These are phyloP conservation scores for Eupithecia vulgata DNA, from an alignment of 2,888 invertebrate genomes.

Conservation along the genomic window DNA sequence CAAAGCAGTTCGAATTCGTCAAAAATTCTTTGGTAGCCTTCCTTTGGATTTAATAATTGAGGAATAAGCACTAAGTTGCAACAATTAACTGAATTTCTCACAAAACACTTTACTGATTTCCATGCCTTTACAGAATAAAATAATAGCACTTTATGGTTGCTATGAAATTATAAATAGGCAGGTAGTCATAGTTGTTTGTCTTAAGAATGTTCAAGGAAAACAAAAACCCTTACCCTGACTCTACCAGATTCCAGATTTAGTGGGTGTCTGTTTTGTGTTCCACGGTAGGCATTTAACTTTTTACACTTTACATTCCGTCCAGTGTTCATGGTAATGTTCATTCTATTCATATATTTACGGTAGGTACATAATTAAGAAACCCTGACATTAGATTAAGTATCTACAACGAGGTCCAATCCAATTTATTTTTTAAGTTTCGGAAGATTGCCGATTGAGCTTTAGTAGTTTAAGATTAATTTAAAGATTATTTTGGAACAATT, in stretches of 20 bases:
- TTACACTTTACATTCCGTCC: conserved; percentile 30
- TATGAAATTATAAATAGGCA: not conserved
- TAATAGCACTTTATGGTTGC: conserved; percentile 1
- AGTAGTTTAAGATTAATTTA: conserved; percentile 58
- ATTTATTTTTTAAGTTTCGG: conserved; percentile 35
- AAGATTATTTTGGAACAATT: conserved; percentile 65
- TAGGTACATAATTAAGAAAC: not conserved
- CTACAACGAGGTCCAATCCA: conserved; percentile 28
- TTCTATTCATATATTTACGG: not conserved
- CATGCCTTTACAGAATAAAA: not conserved
- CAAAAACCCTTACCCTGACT: not conserved
- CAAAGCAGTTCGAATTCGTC: too few relatives aligned
- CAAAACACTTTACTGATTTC: not conserved
- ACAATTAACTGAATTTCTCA: not conserved
- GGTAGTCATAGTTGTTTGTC: not conserved
- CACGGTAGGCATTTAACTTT: not conserved
- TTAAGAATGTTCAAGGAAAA: not conserved
- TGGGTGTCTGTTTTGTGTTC: not conserved
- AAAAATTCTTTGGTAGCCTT: not conserved
- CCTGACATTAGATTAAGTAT: not conserved
- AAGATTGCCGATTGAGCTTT: conserved; percentile 45
- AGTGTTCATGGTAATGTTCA: conserved; percentile 21
- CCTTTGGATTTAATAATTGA: not conserved
- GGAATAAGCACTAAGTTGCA: too few relatives aligned
- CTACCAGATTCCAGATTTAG: not conserved